Base-by-base conservation (phyloP, 1,140 invertebrate species). In the Drosophila sp. region DNA sequence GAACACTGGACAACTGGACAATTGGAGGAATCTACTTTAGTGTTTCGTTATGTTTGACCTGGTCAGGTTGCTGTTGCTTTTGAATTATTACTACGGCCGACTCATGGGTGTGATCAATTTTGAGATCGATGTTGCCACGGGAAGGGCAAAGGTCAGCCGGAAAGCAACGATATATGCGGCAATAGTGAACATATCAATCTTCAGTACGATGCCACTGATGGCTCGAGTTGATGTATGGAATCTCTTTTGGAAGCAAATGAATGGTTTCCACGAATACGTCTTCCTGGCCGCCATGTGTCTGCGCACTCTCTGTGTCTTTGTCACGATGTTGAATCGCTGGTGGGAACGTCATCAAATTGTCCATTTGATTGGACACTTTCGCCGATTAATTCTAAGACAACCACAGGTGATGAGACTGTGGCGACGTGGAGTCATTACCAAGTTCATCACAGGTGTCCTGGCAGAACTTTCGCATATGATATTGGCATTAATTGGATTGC, bases 321-420 rank as follows among this genome's bases (percentile, higher is more conserved):
- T 69, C 0, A 76, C 78, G 0, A 41, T 87, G 4, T 13, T 65
- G 2, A 78, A 38, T 16, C 67, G 82, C 4, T 86, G 81, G 81
- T 45, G 51, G 9, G 41, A 72, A 2, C 78, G 67, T 14, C 2
- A 7, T 0, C 32, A 34, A 46, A 3, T 86, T 6, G 11, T 87
- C 0, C 5, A 21, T 0, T 2, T 86, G 0, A 34, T 80, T 18
- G 34, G 27, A 2, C 27, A 32, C 8, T 40, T 72, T 21, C 25
- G 51, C 0, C 38, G 14, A 1, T 27, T 87, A 13, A 4, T 46
- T 7, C 7, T 18, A 7, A 6, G 43, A 2, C 80, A 61, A 21
- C 81, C 82, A 0, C 18, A 63, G 0, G 69, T 78, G 5, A 29
- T 58, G 7, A 6, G 8, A 8, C 6, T 72, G 0, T 66, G 54